phyloP scores from a whole-genome alignment of 2,113 vertebrate genomes.

The Sialia sialis region DNA sequence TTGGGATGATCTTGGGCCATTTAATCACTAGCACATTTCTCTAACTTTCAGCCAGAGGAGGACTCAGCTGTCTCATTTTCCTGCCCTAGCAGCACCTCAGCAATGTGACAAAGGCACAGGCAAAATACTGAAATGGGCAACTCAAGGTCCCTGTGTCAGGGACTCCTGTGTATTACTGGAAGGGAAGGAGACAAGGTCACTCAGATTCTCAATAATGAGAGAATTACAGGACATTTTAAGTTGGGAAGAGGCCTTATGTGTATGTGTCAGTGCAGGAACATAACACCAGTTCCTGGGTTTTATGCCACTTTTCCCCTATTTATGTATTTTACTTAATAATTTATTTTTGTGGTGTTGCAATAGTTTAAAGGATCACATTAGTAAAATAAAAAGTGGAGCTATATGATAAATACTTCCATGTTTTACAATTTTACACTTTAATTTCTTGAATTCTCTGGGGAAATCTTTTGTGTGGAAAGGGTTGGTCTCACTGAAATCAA shows the following conservation, averaged over 20 bases:
- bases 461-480: background rate
- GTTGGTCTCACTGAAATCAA: background rate
- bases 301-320: background rate
- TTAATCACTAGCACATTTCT: background rate
- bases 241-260: background rate
- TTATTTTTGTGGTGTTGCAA: background rate
- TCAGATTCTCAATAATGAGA: background rate
- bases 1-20: background rate
- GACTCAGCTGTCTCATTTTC: background rate
- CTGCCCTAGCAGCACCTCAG: background rate
- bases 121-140: background rate
- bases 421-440: background rate
- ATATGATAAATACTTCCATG: background rate
- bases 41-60: background rate
- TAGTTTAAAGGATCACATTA: background rate
- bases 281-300: background rate
- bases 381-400: background rate
- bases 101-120: background rate
- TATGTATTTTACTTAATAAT: background rate
- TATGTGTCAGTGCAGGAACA: background rate
- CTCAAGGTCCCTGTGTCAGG: background rate
- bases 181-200: background rate
- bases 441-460: background rate
- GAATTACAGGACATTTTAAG: background rate
- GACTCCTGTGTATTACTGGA: background rate